Base-by-base conservation (phyloP, 2,888 invertebrate genomes). In the Neelides folsomi region DNA sequence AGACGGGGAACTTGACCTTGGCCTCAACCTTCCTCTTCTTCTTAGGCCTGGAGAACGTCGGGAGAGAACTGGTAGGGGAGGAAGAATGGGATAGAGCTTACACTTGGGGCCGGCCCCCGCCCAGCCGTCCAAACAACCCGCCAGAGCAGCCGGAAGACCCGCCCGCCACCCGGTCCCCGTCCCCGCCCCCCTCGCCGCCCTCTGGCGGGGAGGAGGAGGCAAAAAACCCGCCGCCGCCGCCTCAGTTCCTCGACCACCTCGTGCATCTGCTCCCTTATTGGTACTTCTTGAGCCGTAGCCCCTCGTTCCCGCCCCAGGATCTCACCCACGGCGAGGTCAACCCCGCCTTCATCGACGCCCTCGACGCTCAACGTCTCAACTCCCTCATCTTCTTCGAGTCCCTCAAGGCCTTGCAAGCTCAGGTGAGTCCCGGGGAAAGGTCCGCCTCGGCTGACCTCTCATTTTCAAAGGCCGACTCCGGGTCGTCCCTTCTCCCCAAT, bases 21-120 rank as follows among this genome's bases (percentile, higher is more conserved):
- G 55, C 56, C 59, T 7, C 59, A 60, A 1, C 55, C 43, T 13
- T 38, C 50, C 12, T 58, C 45, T 63, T 62, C n/a, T 63, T 65
- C 8, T 59, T 58, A 58, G 64, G 63, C 47, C 68, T 70, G 65
- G 69, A 71, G 3, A 68, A 65, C 50, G 67, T 56, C 54, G 71
- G 67, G 12, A 66, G 65, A 53, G 49, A 66, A 60, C 47, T 66
- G 53, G 64, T 71, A 66, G 66, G 70, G 67, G 46, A 66, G 64
- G 64, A 68, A 66, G 59, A 62, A 43, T 62, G 53, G 69, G 67
- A 62, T 27, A 27, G 27, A 27, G 27, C 27, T 27, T 27, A 27
- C 7, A 5, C 27, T 5, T 27, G 27, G 27, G 27, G 27, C 27
- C 27, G 27, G 27, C 27, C 27, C 27, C 27, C 27, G 27, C 27